Conservation (phyloP, 2,113 vertebrate species). For the Mellivora capensis region DNA sequence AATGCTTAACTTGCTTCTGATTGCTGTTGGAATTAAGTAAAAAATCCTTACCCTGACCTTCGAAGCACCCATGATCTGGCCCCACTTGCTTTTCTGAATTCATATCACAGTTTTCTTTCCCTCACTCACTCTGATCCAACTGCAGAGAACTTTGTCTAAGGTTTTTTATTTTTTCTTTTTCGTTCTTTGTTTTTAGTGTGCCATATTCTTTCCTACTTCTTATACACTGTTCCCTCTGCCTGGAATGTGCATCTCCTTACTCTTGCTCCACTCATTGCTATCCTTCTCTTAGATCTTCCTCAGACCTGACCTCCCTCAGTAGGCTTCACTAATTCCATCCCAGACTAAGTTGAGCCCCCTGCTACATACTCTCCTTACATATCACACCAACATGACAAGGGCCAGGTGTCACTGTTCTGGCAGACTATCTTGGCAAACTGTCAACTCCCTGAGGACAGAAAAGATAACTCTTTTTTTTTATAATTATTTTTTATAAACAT, state of each 20-base stretch:
- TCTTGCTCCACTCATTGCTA: not conserved
- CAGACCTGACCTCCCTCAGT: not conserved
- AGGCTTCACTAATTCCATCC: not conserved
- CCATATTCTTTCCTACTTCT: not conserved
- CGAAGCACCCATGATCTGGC: not conserved
- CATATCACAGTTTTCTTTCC: not conserved
- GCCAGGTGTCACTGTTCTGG: not conserved
- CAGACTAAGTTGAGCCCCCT: not conserved
- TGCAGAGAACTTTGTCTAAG: not conserved
- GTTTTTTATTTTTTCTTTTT: not conserved
- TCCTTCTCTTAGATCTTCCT: not conserved
- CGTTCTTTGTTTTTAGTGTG: not conserved
- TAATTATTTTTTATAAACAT: too few relatives aligned
- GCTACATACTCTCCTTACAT: not conserved
- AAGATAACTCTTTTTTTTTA: not conserved
- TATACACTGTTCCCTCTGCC: not conserved
- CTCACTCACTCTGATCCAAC: not conserved
- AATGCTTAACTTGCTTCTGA: not conserved
- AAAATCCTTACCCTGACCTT: not conserved
- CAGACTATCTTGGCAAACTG: not conserved
- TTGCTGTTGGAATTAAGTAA: not conserved
- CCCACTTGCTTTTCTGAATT: not conserved
- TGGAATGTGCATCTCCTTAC: rapidly evolving
- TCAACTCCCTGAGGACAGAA: not conserved
- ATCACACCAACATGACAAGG: not conserved